Evolutionary conservation across 2,113 vertebrate genomes (phyloP).

Genomic region (Numida meleagris): DNA sequence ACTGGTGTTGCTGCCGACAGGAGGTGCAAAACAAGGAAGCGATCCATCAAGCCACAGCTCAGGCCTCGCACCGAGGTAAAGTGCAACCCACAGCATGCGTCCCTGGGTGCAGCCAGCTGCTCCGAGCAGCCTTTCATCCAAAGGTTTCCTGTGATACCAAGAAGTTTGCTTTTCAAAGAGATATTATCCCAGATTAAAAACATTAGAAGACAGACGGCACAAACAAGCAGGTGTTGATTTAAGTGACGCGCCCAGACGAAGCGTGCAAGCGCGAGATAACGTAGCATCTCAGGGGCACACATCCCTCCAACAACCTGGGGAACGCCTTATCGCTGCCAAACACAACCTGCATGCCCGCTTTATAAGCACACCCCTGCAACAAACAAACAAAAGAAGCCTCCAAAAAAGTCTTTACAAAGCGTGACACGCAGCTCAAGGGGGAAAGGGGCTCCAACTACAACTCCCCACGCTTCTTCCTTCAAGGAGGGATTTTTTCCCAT

Average conservation of each 20-base stretch:
- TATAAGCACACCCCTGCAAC: constrained; percentile 42
- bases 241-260: not conserved
- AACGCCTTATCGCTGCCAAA: constrained; percentile 60
- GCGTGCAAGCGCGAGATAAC: constrained; percentile 68
- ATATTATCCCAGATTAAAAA: constrained; percentile 54
- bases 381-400: constrained; percentile 40
- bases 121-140: not conserved
- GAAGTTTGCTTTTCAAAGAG: constrained; percentile 45
- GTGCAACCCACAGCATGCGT: not conserved
- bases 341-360: constrained; percentile 49
- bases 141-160: not conserved
- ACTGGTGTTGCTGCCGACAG: not conserved
- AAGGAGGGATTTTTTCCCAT: not conserved
- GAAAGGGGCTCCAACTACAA: not conserved
- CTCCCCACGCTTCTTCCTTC: not conserved
- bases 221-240: constrained; percentile 9
- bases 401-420: not conserved
- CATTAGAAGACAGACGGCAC: not conserved
- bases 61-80: not conserved
- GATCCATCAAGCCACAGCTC: not conserved
- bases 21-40: not conserved
- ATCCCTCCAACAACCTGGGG: not conserved
- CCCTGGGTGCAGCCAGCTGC: not conserved
- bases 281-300: constrained; percentile 25
- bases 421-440: not conserved